These are phyloP conservation scores for Turdus rufiventris DNA, from an alignment of 2,113 vertebrate genomes.

Conservation along the genomic window DNA sequence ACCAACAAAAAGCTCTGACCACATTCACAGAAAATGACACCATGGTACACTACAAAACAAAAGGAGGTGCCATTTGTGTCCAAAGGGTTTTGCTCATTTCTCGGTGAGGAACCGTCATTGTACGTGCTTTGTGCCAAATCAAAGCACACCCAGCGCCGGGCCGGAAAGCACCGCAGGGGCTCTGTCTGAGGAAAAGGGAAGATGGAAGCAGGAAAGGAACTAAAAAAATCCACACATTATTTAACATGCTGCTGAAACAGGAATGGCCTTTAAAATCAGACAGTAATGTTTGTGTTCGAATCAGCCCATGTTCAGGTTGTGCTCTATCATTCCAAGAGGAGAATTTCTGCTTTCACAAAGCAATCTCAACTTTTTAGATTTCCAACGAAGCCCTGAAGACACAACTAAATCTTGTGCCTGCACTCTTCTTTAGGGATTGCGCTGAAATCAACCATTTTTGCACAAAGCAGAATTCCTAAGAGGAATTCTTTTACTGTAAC, in stretches of 20 bases:
- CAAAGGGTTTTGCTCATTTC: slow-evolving; percentile 73
- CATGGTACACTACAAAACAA: slow-evolving; percentile 81
- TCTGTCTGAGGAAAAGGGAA: neutral
- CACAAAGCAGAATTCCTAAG: neutral
- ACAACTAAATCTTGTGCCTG: slow-evolving; percentile 24
- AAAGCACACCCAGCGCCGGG: neutral
- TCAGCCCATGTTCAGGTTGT: slow-evolving; percentile 51
- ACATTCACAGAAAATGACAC: slow-evolving; percentile 86
- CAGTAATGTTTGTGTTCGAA: slow-evolving; percentile 32
- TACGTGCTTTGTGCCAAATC: slow-evolving; percentile 82
- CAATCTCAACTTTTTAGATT: slow-evolving; percentile 22
- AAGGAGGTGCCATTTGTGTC: slow-evolving; percentile 80
- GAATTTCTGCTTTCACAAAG: slow-evolving; percentile 20
- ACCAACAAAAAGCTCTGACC: slow-evolving; percentile 80
- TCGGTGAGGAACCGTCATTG: slow-evolving; percentile 76
- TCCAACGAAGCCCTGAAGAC: slow-evolving; percentile 28
- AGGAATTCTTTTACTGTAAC: neutral
- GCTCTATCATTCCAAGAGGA: slow-evolving; percentile 37
- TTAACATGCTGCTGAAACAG: slow-evolving; percentile 52
- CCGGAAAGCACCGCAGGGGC: neutral
- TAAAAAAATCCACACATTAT: slow-evolving; percentile 27
- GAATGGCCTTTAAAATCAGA: slow-evolving; percentile 43
- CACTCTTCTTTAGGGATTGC: neutral
- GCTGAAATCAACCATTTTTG: neutral
- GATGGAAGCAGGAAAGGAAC: slow-evolving; percentile 51